Conservation (phyloP, 2,113 vertebrate genomes). For the Morone saxatilis region DNA sequence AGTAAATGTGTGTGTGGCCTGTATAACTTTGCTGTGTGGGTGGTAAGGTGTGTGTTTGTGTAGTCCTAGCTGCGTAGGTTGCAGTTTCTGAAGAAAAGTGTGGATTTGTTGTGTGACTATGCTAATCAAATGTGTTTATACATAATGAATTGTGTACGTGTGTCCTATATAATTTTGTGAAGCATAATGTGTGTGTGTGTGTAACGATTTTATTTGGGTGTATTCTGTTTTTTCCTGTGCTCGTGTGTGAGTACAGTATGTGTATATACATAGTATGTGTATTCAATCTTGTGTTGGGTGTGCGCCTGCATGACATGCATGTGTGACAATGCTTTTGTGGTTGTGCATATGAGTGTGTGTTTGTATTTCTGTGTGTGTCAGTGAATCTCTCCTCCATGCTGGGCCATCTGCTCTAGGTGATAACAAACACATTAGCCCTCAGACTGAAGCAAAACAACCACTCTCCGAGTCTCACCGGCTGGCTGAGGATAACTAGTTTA, state of each 20-base stretch:
- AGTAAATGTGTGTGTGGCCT: constrained; percentile 31
- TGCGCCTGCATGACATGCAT: not conserved
- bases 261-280: not conserved
- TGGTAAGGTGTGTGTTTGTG: constrained; percentile 30
- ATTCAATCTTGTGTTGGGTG: not conserved
- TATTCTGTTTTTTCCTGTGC: not conserved
- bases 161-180: not conserved
- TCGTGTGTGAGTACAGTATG: not conserved
- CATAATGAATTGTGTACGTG: not conserved
- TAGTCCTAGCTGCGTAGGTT: constrained; percentile 24
- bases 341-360: constrained; percentile 8
- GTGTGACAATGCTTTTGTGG: constrained; percentile 1
- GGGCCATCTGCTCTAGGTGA: constrained; percentile 62
- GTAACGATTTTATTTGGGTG: not conserved
- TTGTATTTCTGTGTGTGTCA: constrained; percentile 21
- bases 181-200: not conserved
- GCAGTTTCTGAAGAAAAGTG: constrained; percentile 17
- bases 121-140: constrained; percentile 1
- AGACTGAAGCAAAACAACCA: constrained; percentile 49
- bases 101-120: not conserved
- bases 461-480: constrained; percentile 22
- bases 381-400: constrained; percentile 34
- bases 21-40: constrained; percentile 49
- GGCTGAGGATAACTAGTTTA: constrained; percentile 37
- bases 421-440: constrained; percentile 63